A percentile compares a stretch with the other conserved stretches of the same genome.
phyloP scores from a whole-genome alignment of 2,113 vertebrate genomes.

The Mus pahari region DNA sequence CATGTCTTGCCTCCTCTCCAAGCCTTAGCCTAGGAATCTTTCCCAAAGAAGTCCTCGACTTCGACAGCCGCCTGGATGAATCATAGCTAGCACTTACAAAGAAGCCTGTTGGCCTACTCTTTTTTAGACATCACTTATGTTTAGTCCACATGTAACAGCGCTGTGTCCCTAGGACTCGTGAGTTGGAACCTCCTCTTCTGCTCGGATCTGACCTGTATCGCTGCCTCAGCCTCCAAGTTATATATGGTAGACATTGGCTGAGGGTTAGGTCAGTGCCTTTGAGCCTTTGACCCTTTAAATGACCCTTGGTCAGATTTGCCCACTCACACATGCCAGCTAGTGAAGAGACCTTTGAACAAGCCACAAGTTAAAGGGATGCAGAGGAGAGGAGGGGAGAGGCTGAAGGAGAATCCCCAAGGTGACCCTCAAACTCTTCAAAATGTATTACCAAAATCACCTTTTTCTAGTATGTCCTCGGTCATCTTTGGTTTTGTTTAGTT shows the following conservation, averaged over 20 bases:
- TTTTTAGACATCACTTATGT: neutral
- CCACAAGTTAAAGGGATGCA: neutral
- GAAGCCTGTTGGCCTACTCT: neutral
- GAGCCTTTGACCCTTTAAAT: neutral
- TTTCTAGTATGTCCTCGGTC: neutral
- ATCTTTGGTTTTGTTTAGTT: neutral
- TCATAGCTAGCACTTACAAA: slow-evolving; percentile 28
- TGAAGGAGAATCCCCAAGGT: neutral
- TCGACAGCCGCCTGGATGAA: neutral
- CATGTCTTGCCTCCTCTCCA: neutral
- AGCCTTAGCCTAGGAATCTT: slow-evolving; percentile 25
- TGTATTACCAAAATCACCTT: neutral
- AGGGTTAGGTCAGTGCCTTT: neutral
- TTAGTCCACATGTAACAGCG: neutral
- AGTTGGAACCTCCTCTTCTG: neutral
- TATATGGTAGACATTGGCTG: neutral
- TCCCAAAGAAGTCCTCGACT: neutral
- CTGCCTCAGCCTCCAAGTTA: neutral
- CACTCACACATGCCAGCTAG: neutral
- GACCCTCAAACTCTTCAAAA: neutral
- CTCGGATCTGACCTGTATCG: neutral
- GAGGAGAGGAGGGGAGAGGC: neutral
- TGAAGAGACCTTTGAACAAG: neutral
- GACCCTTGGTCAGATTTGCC: neutral
- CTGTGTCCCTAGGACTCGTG: neutral